Base-by-base conservation (phyloP, 2,888 invertebrate genomes). In the Branchinecta sandiegonensis region DNA sequence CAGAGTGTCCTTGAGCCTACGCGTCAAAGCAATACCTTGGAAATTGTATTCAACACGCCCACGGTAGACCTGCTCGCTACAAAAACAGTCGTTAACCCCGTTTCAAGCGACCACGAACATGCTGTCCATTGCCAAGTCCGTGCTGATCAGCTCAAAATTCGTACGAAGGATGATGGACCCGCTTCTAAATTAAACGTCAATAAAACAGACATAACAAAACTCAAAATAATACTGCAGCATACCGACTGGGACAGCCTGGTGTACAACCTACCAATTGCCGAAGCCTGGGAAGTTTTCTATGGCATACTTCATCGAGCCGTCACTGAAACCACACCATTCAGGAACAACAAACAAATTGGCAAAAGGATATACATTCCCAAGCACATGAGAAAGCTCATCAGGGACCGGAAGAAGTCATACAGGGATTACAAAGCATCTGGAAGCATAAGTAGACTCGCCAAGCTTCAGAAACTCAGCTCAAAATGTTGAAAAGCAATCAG, bases 1-100 rank as follows among this genome's bases (percentile, higher is more conserved):
- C 50, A 50, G 50, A 50, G 50, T 50, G 50, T 50, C 50, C 50
- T 50, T n/a, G n/a, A 50, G 50, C 50, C 50, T 50, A 50, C 50
- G 50, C 50, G 50, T 50, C 50, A 50, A 50, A 50, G 50, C 50
- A 50, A 50, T 3, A 50, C 50, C n/a, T 50, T 50, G 50, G 50
- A 50, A 50, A n/a, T 13, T 50, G 50, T 23, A 23, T 23, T 23
- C 23, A 23, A 23, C 23, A 23, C 23, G 2, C 23, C 23, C 23
- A 23, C 23, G 23, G 23, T 23, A 3, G 23, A 23, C 23, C 23
- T 23, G 1, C 23, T 23, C 23, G 23, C 23, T 23, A 23, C 23
- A 23, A 23, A 23, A 23, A 23, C 23, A 23, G 23, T 23, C 23
- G 23, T 23, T 23, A 23, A 3, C 23, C 23, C 23, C 23, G 23